Evolutionary conservation across 2,888 invertebrate species (phyloP).

Genomic region (Portevinia maculata): DNA sequence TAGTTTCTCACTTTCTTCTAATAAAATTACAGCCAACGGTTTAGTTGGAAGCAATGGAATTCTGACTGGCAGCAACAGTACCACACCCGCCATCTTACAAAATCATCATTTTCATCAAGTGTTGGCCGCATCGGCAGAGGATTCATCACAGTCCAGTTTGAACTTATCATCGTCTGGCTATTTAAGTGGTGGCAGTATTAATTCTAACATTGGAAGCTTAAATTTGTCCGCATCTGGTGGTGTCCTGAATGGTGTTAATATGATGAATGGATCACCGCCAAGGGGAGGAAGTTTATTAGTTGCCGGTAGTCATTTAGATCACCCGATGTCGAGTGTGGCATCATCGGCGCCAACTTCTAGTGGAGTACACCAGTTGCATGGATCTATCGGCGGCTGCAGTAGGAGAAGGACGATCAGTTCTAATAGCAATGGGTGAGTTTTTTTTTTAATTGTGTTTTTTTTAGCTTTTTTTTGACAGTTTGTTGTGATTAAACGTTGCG

Average conservation of each 20-base stretch:
- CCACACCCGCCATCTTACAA: conserved; percentile 72
- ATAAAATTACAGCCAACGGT: conserved; percentile 81
- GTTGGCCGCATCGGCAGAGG: conserved; percentile 74
- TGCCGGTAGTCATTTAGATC: conserved; percentile 66
- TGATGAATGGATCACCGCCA: conserved; percentile 69
- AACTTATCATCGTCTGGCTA: conserved; percentile 78
- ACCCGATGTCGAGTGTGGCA: conserved; percentile 57
- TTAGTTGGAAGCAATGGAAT: conserved; percentile 65
- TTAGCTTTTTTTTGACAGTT: not conserved
- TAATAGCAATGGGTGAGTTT: conserved; percentile 82
- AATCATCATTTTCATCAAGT: conserved; percentile 70
- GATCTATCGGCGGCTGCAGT: conserved; percentile 73
- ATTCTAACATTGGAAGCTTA: conserved; percentile 75
- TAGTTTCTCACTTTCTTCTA: conserved; percentile 82
- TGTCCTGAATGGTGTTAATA: conserved; percentile 56
- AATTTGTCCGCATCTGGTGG: conserved; percentile 59
- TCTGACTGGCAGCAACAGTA: conserved; percentile 52
- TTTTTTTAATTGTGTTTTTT: not conserved
- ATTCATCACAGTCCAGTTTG: conserved; percentile 77
- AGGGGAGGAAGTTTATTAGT: conserved; percentile 71
- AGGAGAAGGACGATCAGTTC: conserved; percentile 82
- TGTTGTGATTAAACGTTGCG: not conserved
- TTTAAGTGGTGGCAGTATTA: conserved; percentile 76
- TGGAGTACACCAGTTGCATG: conserved; percentile 66
- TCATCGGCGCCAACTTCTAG: conserved; percentile 70